phyloP scores from a whole-genome alignment of 2,113 vertebrate genomes.

The Sphaerodactylus townsendi region DNA sequence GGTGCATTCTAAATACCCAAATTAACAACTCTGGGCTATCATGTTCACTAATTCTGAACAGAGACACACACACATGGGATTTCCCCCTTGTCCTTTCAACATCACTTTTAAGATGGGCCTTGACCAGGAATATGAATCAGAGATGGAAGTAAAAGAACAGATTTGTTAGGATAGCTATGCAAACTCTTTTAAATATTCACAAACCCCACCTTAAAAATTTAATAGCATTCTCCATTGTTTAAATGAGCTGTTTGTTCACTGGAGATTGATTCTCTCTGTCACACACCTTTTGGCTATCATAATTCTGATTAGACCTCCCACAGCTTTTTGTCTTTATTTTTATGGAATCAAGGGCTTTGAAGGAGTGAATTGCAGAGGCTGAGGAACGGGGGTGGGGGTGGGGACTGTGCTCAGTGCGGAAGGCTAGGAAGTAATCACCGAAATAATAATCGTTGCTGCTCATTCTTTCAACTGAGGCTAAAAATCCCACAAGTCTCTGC shows the following conservation, averaged over 20 bases:
- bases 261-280: neutral
- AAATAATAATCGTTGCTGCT: slow-evolving; percentile 52
- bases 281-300: neutral
- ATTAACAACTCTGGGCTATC: neutral
- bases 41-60: neutral
- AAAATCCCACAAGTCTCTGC: slow-evolving; percentile 57
- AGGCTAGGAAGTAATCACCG: slow-evolving; percentile 43
- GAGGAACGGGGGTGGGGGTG: neutral
- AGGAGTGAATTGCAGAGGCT: neutral
- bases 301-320: neutral
- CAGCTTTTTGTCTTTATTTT: neutral
- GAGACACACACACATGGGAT: neutral
- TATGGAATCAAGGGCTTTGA: neutral
- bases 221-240: neutral
- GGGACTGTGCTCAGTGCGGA: slow-evolving; percentile 26
- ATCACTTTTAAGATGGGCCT: neutral
- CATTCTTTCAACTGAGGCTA: slow-evolving; percentile 58
- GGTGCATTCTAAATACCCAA: neutral
- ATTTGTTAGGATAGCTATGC: neutral
- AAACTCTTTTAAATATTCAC: neutral
- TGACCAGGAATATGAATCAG: neutral
- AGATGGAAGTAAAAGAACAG: neutral
- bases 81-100: no score
- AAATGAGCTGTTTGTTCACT: neutral
- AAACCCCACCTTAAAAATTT: neutral